Conservation (phyloP, 2,797 vertebrate genomes). For the Melanogrammus aeglefinus region DNA sequence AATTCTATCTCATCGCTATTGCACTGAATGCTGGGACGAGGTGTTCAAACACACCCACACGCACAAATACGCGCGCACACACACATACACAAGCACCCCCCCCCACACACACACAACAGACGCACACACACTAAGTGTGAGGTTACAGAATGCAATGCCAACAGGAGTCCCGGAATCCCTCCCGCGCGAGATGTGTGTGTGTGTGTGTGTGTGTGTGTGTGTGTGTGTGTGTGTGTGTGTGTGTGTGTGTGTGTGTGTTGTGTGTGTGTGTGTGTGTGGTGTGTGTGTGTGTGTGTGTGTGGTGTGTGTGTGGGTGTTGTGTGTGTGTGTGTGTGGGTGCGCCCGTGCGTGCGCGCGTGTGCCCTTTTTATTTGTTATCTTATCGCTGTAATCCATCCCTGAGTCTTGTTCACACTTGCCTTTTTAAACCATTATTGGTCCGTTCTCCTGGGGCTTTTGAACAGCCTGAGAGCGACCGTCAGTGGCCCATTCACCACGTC, state of each 20-base stretch:
- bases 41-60: conserved; percentile 39
- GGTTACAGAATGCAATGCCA: conserved; percentile 39
- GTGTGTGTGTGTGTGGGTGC: neutral
- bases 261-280: neutral
- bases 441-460: conserved; percentile 49
- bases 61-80: neutral
- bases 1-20: conserved; percentile 40
- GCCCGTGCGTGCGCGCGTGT: no score
- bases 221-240: neutral
- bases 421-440: conserved; percentile 49
- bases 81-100: conserved; percentile 11
- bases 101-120: neutral
- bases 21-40: conserved; percentile 60
- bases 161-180: conserved; percentile 42
- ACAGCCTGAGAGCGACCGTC: neutral
- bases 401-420: conserved; percentile 34
- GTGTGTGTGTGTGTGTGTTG: neutral
- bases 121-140: conserved; percentile 30
- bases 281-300: neutral
- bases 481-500: neutral
- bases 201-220: conserved; percentile 2
- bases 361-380: conserved; percentile 1
- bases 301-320: neutral
- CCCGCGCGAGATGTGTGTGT: neutral
- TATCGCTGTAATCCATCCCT: neutral